Evolutionary conservation across 2,113 vertebrate species (phyloP), one percentile per base, ranked within the genome.

Genomic region (Dolichotis patagonum): DNA sequence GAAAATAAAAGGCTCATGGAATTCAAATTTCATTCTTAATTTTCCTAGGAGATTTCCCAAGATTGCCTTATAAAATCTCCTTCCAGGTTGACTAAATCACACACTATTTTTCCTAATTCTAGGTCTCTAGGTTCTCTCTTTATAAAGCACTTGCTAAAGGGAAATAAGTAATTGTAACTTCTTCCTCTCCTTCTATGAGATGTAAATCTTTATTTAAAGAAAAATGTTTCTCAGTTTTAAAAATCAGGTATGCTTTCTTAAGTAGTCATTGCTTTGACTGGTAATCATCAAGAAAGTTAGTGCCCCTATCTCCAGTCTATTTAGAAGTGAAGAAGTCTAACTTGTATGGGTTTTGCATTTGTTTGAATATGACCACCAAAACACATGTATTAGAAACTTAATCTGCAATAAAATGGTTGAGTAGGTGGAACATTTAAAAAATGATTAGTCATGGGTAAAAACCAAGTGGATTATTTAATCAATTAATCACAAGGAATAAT

Each of bases 1-100:
- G 94, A 96, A 96, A 97, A 96, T 96, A 92, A 94, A 97, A 95
- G 63, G 32, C 56, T 95, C 89, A 91, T 26, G 6, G 30, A 86
- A 97, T 93, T 97, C 28, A 84, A 84, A 93, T 22, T 91, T 89
- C 24, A 95, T 94, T 96, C 20, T 93, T 85, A 71, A 13, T 89
- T 92, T 85, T 65, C 56, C 41, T 93, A 75, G 81, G 26, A 62
- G 78, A 91, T 28, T 95, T 38, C 83, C 1, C 20, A 94, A 93
- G 52, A 83, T 26, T n/a, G 13, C 24, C 35, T 85, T 95, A 87
- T n/a, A 85, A 95, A 95, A 90, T 49, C 94, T 94, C 13, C 28
- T 54, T 43, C 90, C 24, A 52, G 43, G 41, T 46, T 86, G 54
- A 88, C 54, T 78, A 32, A 96, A 94, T 16, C 46, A 92, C 2